These are phyloP conservation scores for Leptopilina drosophilae DNA, from an alignment of 2,888 invertebrate genomes.

Conservation along the genomic window DNA sequence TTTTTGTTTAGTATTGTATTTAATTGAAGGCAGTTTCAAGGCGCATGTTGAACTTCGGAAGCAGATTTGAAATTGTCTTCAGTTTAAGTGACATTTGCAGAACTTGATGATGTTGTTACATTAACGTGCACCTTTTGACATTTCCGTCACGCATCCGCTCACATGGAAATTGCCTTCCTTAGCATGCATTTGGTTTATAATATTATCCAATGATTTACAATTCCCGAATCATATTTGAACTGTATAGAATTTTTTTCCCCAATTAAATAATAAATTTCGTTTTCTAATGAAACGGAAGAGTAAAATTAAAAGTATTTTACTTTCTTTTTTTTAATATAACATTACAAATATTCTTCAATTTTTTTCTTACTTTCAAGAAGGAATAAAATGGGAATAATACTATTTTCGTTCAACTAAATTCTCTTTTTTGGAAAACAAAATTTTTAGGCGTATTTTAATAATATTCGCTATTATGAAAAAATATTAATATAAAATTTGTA, in stretches of 20 bases:
- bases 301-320: too few relatives aligned
- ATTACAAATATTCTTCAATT: too few relatives aligned
- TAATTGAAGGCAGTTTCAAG: neutral
- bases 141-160: slow-evolving; percentile 63
- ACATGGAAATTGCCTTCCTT: slow-evolving; percentile 62
- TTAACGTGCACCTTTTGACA: slow-evolving; percentile 45
- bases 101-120: slow-evolving; percentile 5
- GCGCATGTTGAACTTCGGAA: neutral
- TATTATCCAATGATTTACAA: slow-evolving; percentile 43
- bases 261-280: too few relatives aligned
- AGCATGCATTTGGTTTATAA: slow-evolving; percentile 6
- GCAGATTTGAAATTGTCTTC: neutral
- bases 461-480: too few relatives aligned
- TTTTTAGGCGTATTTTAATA: too few relatives aligned
- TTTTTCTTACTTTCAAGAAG: too few relatives aligned
- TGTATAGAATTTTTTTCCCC: neutral
- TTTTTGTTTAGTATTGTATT: neutral
- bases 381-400: too few relatives aligned
- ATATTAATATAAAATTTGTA: too few relatives aligned
- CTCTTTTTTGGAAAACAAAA: too few relatives aligned
- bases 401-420: too few relatives aligned
- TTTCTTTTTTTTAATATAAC: too few relatives aligned
- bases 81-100: slow-evolving; percentile 17
- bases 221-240: slow-evolving; percentile 30
- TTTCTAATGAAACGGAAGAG: too few relatives aligned